Percentiles rank a stretch among this genome's conserved stretches.
phyloP scores from a whole-genome alignment of 1,140 invertebrate genomes.

The Stenopsyche tienmushanensis region DNA sequence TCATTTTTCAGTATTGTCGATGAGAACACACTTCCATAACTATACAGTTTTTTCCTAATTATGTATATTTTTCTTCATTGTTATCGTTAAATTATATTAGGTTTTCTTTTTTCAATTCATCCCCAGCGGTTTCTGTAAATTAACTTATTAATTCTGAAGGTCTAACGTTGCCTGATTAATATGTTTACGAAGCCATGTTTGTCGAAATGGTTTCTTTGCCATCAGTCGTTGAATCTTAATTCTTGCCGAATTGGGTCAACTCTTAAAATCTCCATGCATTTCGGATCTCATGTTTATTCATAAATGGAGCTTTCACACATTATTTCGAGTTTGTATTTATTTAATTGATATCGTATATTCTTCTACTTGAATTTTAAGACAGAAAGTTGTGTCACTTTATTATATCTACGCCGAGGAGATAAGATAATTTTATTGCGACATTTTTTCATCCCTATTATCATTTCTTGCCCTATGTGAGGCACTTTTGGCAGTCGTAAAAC shows the following conservation, averaged over 20 bases:
- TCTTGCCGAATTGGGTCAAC: not conserved
- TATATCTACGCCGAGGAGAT: not conserved
- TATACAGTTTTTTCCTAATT: too few relatives aligned
- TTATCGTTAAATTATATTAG: too few relatives aligned
- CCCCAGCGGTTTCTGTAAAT: too few relatives aligned
- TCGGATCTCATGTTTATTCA: not conserved
- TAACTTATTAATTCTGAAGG: too few relatives aligned
- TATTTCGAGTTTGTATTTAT: not conserved
- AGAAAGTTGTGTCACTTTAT: not conserved
- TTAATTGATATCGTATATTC: not conserved
- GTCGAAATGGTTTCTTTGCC: not conserved
- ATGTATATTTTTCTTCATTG: too few relatives aligned
- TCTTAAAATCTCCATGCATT: not conserved
- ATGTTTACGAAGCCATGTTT: not conserved
- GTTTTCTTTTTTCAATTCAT: too few relatives aligned
- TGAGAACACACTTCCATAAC: too few relatives aligned
- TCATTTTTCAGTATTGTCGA: too few relatives aligned
- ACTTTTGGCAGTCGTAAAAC: constrained; percentile 2
- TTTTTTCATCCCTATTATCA: not conserved
- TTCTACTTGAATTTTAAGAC: not conserved
- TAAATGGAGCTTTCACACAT: not conserved
- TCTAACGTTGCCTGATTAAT: not conserved
- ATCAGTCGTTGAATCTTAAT: not conserved
- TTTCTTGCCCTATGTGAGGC: not conserved
- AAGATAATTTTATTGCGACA: not conserved